phyloP scores from a whole-genome alignment of 2,113 vertebrate species.

The Pogona vitticeps region DNA sequence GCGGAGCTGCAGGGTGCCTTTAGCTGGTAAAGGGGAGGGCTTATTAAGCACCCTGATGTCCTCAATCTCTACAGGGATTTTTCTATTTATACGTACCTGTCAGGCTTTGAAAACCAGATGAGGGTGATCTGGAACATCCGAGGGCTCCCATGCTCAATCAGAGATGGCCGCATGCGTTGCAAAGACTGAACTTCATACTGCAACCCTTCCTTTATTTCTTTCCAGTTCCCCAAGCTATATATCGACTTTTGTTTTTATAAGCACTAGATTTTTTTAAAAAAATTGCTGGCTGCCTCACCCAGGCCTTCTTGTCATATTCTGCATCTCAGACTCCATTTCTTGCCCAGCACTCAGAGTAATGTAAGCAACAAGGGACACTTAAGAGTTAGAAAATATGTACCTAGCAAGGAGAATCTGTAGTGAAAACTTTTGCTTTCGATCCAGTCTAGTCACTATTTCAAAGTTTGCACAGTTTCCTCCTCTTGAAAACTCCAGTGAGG shows the following conservation, averaged over 20 bases:
- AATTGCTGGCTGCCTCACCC: too few species aligned
- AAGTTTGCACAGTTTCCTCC: not conserved
- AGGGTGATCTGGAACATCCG: conserved; percentile 11
- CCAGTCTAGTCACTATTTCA: not conserved
- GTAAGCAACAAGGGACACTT: not conserved
- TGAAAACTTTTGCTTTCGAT: not conserved
- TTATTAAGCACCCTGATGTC: conserved; percentile 25
- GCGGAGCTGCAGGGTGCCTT: conserved; percentile 5
- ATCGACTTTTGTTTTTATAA: not conserved
- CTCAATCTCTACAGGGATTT: conserved; percentile 44
- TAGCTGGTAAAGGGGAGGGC: conserved; percentile 7
- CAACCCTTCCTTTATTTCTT: not conserved
- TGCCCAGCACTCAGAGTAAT: not conserved
- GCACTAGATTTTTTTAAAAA: not conserved
- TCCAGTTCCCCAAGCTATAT: not conserved
- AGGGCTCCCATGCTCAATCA: not conserved
- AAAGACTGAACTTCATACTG: not conserved
- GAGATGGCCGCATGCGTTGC: not conserved
- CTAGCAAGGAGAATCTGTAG: not conserved
- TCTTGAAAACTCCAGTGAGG: not conserved
- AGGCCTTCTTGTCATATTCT: not conserved
- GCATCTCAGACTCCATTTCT: not conserved
- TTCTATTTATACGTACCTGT: conserved; percentile 42
- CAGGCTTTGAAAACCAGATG: conserved; percentile 25
- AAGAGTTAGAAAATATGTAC: not conserved